These are phyloP conservation scores for Glaucomys volans DNA, from an alignment of 2,113 vertebrate species.

Conservation along the genomic window DNA sequence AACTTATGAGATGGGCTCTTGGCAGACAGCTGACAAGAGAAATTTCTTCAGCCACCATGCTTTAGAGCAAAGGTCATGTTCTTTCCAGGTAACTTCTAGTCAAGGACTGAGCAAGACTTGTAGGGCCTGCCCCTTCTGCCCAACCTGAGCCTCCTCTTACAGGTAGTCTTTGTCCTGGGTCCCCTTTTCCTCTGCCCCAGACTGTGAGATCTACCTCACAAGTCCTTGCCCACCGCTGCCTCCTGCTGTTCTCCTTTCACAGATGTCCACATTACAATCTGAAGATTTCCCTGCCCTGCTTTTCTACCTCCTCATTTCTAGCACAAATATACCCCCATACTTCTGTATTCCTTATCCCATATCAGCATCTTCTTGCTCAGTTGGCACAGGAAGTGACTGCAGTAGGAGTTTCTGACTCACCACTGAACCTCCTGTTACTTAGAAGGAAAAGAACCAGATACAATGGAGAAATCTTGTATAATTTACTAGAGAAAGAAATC, in stretches of 20 bases:
- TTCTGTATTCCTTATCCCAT: background rate
- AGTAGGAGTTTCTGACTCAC: background rate
- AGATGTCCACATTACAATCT: background rate
- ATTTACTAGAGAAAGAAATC: background rate
- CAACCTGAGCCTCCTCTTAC: background rate
- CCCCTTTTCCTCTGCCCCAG: background rate
- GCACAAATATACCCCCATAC: background rate
- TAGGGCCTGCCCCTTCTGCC: background rate
- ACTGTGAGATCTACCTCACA: no score
- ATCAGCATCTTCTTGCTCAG: background rate
- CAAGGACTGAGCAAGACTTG: background rate
- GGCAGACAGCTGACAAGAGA: background rate
- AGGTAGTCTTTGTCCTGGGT: background rate
- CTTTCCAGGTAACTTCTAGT: background rate
- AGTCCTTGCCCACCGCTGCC: background rate
- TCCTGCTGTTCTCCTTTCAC: background rate
- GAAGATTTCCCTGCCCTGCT: background rate
- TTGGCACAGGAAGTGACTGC: background rate
- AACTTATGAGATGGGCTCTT: background rate
- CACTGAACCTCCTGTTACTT: background rate
- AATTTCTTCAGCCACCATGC: background rate
- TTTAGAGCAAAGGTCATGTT: background rate
- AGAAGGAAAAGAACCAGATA: background rate
- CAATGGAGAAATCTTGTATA: background rate
- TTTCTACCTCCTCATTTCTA: background rate